phyloP scores from a whole-genome alignment of 1,140 invertebrate species.

The Monomorium pharaonis region DNA sequence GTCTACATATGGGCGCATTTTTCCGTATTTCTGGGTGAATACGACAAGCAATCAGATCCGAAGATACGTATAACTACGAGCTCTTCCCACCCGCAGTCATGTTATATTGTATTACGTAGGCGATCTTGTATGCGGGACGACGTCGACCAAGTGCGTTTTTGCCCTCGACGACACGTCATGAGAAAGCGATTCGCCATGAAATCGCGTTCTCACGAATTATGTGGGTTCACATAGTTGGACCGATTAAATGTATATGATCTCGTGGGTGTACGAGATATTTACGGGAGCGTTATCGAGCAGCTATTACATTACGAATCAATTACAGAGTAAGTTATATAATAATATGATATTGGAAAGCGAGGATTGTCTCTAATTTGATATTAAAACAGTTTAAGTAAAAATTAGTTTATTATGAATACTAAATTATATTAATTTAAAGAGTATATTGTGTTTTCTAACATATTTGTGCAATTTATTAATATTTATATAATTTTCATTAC shows the following conservation, averaged over 20 bases:
- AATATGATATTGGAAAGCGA: not conserved
- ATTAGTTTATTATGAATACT: not conserved
- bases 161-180: conserved; percentile 59
- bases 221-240: conserved; percentile 62
- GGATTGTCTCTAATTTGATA: not conserved
- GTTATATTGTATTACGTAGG: conserved; percentile 57
- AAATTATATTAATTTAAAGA: not conserved
- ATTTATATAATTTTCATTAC: not conserved
- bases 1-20: conserved; percentile 64
- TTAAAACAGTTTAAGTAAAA: not conserved
- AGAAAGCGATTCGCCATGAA: conserved; percentile 69
- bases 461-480: not conserved
- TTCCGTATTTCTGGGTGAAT: conserved; percentile 1
- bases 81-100: conserved; percentile 68
- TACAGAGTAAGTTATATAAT: not conserved
- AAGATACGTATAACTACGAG: conserved; percentile 66
- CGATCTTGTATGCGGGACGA: conserved; percentile 75
- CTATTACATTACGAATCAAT: not conserved
- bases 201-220: conserved; percentile 78
- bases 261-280: not conserved
- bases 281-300: not conserved
- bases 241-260: conserved; percentile 49
- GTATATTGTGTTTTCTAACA: not conserved
- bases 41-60: conserved; percentile 64
- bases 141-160: conserved; percentile 52